Percentiles rank a stretch among this genome's conserved stretches.
These are phyloP conservation scores for Acropora yongei DNA, from an alignment of 64 coral and sea anemone genomes.

Conservation along the genomic window DNA sequence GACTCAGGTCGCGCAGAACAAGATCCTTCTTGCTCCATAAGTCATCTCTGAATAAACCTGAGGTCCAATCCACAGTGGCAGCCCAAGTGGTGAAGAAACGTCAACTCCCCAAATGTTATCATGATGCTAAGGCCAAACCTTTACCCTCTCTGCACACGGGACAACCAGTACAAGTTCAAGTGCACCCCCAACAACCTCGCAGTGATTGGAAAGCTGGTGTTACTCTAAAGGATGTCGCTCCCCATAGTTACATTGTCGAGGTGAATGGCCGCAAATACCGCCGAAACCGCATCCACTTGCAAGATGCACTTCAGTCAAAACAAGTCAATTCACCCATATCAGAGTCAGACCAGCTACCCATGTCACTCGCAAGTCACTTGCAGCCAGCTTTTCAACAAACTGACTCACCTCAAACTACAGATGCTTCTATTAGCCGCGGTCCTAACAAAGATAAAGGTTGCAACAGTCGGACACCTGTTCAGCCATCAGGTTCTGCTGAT, in stretches of 20 bases:
- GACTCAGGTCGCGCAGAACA: too few species aligned
- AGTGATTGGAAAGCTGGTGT: neutral
- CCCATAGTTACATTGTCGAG: conserved; percentile 21
- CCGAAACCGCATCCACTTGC: conserved; percentile 20
- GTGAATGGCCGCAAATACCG: conserved; percentile 8
- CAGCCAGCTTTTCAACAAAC: too few species aligned
- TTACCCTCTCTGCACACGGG: neutral
- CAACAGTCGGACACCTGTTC: neutral
- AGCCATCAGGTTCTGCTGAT: neutral
- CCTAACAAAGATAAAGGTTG: neutral
- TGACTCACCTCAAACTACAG: neutral
- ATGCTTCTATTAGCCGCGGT: neutral
- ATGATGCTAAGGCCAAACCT: neutral
- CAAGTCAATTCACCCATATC: too few species aligned
- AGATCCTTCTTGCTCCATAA: too few species aligned
- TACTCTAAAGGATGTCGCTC: neutral
- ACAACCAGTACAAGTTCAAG: neutral
- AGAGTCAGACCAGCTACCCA: neutral
- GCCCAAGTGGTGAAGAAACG: too few species aligned
- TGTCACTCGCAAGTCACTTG: neutral
- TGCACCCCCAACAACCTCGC: neutral
- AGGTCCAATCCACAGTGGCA: too few species aligned
- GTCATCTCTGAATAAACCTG: too few species aligned
- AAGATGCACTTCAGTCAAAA: neutral
- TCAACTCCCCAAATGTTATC: neutral